These are phyloP conservation scores for Psilopsiagon aurifrons DNA, from an alignment of 2,113 vertebrate species.

Conservation along the genomic window DNA sequence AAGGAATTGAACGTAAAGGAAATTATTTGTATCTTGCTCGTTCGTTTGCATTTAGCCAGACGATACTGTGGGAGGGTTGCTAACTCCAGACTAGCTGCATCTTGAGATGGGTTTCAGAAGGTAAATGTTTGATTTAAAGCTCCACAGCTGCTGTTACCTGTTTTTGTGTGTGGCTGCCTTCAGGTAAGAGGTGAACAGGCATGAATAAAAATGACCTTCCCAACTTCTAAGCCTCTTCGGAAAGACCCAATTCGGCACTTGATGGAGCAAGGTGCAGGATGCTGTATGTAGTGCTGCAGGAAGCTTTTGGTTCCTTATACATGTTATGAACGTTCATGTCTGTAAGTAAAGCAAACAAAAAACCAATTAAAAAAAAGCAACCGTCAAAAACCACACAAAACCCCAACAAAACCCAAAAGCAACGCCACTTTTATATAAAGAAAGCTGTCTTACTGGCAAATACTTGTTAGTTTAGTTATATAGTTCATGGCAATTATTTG, in stretches of 20 bases:
- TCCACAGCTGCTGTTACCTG: not conserved
- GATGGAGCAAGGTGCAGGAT: not conserved
- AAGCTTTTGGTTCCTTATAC: not conserved
- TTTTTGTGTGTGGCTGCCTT: not conserved
- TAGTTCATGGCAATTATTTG: not conserved
- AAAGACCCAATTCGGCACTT: not conserved
- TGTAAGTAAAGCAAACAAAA: not conserved
- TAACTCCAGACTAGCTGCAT: not conserved
- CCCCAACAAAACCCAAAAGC: not conserved
- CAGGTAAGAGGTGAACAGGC: not conserved
- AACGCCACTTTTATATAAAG: not conserved
- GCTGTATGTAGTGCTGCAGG: not conserved
- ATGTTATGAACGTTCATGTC: not conserved
- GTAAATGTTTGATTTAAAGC: not conserved
- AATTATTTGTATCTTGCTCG: not conserved
- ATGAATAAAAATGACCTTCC: not conserved
- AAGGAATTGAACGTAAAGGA: not conserved
- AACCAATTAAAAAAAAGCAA: not conserved
- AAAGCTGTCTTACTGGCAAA: not conserved
- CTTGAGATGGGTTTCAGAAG: not conserved
- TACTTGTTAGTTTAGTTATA: not conserved
- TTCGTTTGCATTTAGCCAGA: not conserved
- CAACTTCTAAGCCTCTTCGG: not conserved
- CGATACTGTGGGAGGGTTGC: not conserved
- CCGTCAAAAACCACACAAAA: not conserved